Evolutionary conservation across 2,888 invertebrate genomes (phyloP).

Genomic region (Amiota mariae): DNA sequence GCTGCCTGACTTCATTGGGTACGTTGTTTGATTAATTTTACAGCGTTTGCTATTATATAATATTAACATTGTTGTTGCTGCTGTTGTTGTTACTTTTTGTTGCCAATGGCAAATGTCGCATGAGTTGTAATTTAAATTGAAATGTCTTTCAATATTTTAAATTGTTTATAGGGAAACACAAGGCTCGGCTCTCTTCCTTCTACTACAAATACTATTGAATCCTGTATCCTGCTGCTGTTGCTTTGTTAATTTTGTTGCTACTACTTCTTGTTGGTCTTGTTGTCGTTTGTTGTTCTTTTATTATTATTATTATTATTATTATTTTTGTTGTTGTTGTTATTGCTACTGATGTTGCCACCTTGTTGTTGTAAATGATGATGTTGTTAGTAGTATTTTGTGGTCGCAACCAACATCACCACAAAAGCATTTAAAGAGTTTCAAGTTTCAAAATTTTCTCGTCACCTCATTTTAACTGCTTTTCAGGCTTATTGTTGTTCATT

Average conservation of each 20-base stretch:
- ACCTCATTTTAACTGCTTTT: background rate
- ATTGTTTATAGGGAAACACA: background rate
- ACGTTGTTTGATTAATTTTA: constrained; percentile 15
- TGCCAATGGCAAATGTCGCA: constrained; percentile 49
- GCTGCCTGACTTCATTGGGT: background rate
- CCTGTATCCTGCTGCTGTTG: background rate
- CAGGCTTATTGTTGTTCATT: background rate
- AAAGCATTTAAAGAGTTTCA: constrained; percentile 1
- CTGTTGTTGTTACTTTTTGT: constrained; percentile 31
- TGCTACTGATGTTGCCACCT: background rate
- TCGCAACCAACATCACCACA: background rate
- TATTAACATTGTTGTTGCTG: constrained; percentile 24
- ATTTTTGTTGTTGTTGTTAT: background rate
- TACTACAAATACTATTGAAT: constrained; percentile 33
- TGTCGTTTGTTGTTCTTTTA: constrained; percentile 1
- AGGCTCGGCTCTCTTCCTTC: too few relatives aligned
- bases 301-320: background rate
- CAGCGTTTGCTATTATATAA: background rate
- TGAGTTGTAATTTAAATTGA: constrained; percentile 58
- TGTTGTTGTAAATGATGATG: background rate
- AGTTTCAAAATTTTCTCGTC: background rate
- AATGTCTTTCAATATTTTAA: constrained; percentile 53
- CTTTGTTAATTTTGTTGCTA: background rate
- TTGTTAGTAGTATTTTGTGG: background rate
- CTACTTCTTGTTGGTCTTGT: background rate